Evolutionary conservation across 2,888 invertebrate genomes (phyloP).

Genomic region (Cataglyphis rosenhaueri): DNA sequence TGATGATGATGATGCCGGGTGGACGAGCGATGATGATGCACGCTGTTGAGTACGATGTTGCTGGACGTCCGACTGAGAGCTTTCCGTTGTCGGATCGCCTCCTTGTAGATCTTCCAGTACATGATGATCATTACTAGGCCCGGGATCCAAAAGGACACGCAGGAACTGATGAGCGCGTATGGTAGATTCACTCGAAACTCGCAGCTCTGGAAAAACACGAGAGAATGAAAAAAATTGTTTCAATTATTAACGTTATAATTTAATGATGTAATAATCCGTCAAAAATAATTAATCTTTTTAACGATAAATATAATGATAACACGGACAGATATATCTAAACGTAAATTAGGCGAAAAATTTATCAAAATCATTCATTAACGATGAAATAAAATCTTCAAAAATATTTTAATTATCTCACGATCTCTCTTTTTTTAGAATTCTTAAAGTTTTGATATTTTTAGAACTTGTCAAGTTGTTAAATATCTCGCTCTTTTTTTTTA

Average conservation of each 20-base stretch:
- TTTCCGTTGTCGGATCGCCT: conserved; percentile 93
- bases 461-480: neutral
- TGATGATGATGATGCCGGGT: conserved; percentile 89
- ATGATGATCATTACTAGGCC: conserved; percentile 96
- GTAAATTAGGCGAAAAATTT: neutral
- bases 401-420: neutral
- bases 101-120: conserved; percentile 93
- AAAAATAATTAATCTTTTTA: conserved; percentile 3
- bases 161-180: conserved; percentile 95
- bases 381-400: neutral
- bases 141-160: conserved; percentile 97
- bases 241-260: neutral
- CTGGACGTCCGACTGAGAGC: conserved; percentile 94
- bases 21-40: conserved; percentile 92
- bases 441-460: neutral
- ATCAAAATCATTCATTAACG: neutral
- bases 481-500: neutral
- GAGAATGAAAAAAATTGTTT: neutral
- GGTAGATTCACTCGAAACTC: conserved; percentile 94
- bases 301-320: neutral
- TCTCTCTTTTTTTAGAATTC: neutral
- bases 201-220: conserved; percentile 86
- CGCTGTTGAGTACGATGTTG: conserved; percentile 93
- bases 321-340: neutral
- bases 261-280: neutral